Evolutionary conservation across 2,888 invertebrate genomes (phyloP).

Genomic region (Plemyria rubiginata): DNA sequence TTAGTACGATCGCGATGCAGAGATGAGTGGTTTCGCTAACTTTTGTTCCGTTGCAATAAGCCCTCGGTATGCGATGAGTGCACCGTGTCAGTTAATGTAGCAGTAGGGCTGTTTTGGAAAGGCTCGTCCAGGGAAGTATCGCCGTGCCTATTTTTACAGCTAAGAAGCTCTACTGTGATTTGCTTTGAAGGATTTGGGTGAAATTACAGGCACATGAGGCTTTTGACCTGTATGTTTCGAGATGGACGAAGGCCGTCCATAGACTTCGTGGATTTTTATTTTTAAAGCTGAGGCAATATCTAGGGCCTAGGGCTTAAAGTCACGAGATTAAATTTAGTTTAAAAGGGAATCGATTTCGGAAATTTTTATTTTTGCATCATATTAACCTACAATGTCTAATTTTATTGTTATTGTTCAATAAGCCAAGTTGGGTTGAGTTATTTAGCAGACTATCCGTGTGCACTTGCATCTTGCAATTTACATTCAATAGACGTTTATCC

Average conservation of each 20-base stretch:
- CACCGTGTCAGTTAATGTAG: neutral
- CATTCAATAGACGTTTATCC: neutral
- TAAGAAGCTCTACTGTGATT: too few species aligned
- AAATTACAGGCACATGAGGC: too few species aligned
- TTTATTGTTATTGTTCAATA: neutral
- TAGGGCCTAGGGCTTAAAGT: too few species aligned
- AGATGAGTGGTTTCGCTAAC: conserved; percentile 40
- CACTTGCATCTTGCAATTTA: neutral
- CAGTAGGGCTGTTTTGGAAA: too few species aligned
- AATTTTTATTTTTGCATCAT: neutral
- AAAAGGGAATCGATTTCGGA: neutral
- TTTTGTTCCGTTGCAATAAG: conserved; percentile 53
- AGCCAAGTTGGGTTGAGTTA: neutral
- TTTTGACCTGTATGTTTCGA: too few species aligned
- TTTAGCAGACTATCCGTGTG: neutral
- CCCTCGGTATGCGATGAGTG: conserved; percentile 20
- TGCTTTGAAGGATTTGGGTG: too few species aligned
- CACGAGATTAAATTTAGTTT: neutral
- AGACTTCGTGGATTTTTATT: too few species aligned
- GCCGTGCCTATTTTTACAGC: too few species aligned
- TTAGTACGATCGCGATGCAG: conserved; percentile 50
- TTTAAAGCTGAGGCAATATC: too few species aligned
- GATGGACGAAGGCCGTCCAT: too few species aligned
- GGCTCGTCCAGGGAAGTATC: too few species aligned
- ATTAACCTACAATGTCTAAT: neutral